Evolutionary conservation across 1,140 invertebrate species (phyloP).

Genomic region (Drosophila asahinai): DNA sequence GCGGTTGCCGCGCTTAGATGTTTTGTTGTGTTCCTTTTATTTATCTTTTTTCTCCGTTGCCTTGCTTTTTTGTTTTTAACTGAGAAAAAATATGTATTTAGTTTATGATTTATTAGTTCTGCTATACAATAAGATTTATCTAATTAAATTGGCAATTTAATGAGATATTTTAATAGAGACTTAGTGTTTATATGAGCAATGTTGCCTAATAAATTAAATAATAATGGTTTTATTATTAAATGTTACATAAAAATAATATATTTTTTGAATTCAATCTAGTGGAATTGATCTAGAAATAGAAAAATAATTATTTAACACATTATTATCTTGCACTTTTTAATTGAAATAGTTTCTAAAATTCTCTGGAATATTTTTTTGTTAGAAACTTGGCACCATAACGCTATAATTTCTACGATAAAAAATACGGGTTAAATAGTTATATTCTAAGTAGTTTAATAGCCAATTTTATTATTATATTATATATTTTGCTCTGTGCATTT

Average conservation of each 20-base stretch:
- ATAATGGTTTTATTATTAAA: no score
- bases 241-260: background rate
- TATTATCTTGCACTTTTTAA: background rate
- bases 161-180: background rate
- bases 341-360: background rate
- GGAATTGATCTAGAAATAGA: background rate
- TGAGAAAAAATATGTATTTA: background rate
- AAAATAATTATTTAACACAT: background rate
- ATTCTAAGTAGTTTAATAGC: no score
- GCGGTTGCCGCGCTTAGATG: conserved; percentile 49
- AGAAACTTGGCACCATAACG: no score
- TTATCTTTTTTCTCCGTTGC: conserved; percentile 13
- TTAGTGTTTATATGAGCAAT: no score
- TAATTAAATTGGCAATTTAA: background rate
- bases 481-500: conserved; percentile 25
- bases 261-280: background rate
- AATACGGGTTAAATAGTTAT: no score
- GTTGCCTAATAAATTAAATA: no score
- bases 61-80: conserved; percentile 4
- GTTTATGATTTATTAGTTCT: background rate
- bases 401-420: no score
- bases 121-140: background rate
- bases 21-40: conserved; percentile 33
- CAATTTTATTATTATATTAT: background rate
- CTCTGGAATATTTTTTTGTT: background rate